Evolutionary conservation across 2,888 invertebrate species (phyloP), one percentile per base, ranked within the genome.

Genomic region (Nomada ruficornis): DNA sequence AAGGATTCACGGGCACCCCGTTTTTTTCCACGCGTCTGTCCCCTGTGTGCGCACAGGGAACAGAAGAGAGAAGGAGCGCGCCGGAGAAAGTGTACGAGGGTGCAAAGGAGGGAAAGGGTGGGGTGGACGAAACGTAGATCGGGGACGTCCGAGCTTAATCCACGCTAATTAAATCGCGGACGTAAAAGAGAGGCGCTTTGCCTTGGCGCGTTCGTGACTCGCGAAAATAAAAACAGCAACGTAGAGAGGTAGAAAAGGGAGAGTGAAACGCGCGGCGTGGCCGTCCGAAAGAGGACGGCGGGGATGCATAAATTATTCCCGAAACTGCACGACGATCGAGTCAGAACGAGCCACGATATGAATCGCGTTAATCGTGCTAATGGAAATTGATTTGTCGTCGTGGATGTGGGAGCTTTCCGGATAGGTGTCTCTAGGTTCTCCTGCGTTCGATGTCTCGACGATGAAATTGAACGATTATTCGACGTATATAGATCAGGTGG

Each of bases 121-220:
- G 20, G 44, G 65, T 59, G 70, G 67, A 55, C 64, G 75, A 78
- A 72, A 74, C 87, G 78, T 78, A 79, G 80, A 87, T 87, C 73
- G 85, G 80, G 83, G 75, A 86, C 85, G 85, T 81, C 79, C 76
- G 81, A 77, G 86, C 87, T 87, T 87, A 88, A 86, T 88, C 86
- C 86, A 79, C 88, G 86, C 88, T 87, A 87, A 87, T 87, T 87
- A 87, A 87, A 87, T 87, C 86, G 88, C 87, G 84, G 75, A 84
- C 88, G 86, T 78, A 81, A 87, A 87, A 85, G 87, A 73, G 86
- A 76, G 80, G 79, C 86, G 81, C 72, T 85, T 87, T 79, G 80
- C 74, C 86, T 85, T 88, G 88, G 86, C 79, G 81, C 86, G 83
- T 85, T 83, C 83, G 83, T 86, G 86, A 87, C 88, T 87, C 81